Base-by-base conservation (phyloP, 2,113 vertebrate species). In the Toxotes chatareus region DNA sequence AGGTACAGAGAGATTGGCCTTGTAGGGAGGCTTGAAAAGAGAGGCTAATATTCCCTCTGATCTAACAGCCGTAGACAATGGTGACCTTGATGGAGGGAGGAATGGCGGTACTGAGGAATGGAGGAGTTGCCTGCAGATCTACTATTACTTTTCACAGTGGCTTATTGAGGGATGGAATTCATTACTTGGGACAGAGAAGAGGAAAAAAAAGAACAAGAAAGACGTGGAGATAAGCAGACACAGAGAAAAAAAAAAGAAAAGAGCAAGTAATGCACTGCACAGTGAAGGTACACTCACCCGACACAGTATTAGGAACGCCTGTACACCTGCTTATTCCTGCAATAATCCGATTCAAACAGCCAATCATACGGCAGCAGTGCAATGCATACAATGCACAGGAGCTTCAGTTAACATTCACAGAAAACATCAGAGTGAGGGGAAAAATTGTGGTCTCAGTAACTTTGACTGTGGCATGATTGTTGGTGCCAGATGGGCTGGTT, bases 51-150 rank as follows among this genome's bases (percentile, higher is more conserved):
- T 89, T 85, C 57, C 81, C 66, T 88, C 80, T 87, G 76, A 91
- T 88, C 75, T 55, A 62, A 76, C 77, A 60, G 57, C 79, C 40
- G 47, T 55, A 85, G 75, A 93, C 92, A 93, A 91, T 84, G 89
- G 78, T 64, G 86, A 86, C 88, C 79, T 92, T 93, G 88, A 90
- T 78, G 59, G 74, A 77, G 51, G 65, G 73, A 79, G 64, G 79
- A 79, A 79, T 38, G 70, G 78, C 19, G 14, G 42, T 12, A 16
- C 60, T 61, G 70, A 80, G 85, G 81, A 90, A 90, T 88, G 76
- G 57, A 85, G 82, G 40, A 69, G 79, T 51, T 19, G 71, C 59
- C 67, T 75, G 69, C 76, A 76, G 87, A 89, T 81, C 74, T 74
- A 76, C 70, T 80, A 71, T 88, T 83, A 81, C 64, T 71, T 86